phyloP scores from a whole-genome alignment of 2,113 vertebrate species.

The Pelvicachromis taeniatus region DNA sequence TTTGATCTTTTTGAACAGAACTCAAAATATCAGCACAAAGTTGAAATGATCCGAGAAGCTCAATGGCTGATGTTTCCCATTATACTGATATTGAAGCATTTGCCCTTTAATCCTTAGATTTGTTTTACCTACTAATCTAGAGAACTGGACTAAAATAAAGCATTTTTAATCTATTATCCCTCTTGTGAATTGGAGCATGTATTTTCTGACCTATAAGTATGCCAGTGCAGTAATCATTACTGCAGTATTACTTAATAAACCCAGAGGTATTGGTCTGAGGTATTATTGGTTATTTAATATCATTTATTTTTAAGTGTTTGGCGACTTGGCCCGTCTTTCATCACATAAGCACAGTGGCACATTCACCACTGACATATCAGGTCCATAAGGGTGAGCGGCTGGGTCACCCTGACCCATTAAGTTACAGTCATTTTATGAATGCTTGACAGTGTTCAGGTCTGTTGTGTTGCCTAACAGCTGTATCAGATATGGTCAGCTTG shows the following conservation, averaged over 20 bases:
- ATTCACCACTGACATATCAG: neutral
- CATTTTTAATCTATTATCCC: rapidly evolving
- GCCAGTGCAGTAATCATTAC: neutral
- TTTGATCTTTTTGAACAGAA: neutral
- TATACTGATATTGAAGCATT: neutral
- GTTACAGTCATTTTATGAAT: neutral
- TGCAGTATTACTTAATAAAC: neutral
- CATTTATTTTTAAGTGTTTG: neutral
- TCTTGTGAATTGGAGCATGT: neutral
- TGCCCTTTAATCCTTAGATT: neutral
- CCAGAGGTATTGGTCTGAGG: neutral
- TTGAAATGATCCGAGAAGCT: neutral
- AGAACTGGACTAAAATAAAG: rapidly evolving
- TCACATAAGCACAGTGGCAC: neutral
- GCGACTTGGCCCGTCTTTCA: rapidly evolving
- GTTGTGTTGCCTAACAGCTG: neutral
- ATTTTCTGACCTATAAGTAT: neutral
- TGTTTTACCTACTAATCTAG: neutral
- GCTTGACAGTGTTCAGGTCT: neutral
- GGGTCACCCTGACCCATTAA: neutral
- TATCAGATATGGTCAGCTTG: neutral
- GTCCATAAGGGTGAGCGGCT: neutral
- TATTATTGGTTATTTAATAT: neutral
- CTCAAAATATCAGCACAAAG: neutral
- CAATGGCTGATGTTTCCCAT: neutral